These are phyloP conservation scores for Flabesymbios commensalis DNA, from an alignment of 2,888 invertebrate species.

Conservation along the genomic window DNA sequence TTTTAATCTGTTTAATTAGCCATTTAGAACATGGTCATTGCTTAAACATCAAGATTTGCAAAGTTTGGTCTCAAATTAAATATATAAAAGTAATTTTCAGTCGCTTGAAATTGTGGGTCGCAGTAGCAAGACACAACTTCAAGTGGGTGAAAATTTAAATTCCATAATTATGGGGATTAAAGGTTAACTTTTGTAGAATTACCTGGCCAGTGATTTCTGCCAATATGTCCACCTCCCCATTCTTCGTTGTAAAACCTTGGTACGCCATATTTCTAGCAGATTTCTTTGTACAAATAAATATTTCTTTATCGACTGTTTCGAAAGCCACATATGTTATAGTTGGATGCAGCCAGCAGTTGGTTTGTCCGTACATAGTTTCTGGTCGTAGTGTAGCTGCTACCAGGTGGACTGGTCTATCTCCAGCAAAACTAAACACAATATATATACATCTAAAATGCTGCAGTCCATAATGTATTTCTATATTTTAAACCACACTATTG, in stretches of 20 bases:
- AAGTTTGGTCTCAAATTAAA: no score
- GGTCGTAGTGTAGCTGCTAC: conserved; percentile 98
- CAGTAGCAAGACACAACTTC: no score
- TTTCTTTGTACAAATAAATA: conserved; percentile 85
- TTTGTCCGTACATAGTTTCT: conserved; percentile 99
- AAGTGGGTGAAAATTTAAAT: no score
- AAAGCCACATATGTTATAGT: conserved; percentile 92
- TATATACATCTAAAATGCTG: no score
- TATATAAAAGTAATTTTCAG: no score
- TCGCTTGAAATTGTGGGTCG: no score
- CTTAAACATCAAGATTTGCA: no score
- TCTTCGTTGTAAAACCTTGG: conserved; percentile 82
- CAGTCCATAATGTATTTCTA: no score
- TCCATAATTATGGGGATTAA: no score
- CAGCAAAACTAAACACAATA: not conserved
- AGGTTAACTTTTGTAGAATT: not conserved
- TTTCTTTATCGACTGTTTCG: conserved; percentile 68
- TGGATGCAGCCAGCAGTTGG: conserved; percentile 97
- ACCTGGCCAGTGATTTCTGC: conserved; percentile 62
- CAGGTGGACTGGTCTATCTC: conserved; percentile 68
- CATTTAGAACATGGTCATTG: no score
- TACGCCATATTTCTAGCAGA: conserved; percentile 95
- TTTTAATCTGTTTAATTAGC: no score
- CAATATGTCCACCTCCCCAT: conserved; percentile 77
- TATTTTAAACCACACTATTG: no score